Base-by-base conservation (phyloP, 1,140 invertebrate species). In the Drosophila novamexicana region DNA sequence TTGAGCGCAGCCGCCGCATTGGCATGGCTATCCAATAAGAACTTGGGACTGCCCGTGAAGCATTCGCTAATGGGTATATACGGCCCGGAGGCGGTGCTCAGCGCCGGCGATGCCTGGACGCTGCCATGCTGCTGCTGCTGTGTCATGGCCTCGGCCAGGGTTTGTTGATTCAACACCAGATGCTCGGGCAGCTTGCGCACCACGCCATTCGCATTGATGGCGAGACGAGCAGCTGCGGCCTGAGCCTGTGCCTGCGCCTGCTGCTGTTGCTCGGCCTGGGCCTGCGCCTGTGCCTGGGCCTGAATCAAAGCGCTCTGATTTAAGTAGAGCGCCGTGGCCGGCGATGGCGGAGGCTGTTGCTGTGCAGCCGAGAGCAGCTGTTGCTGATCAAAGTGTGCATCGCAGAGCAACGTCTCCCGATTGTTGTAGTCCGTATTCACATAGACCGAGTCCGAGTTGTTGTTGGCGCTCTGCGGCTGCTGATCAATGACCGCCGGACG, bases 51-150 rank as follows among this genome's bases (percentile, higher is more conserved):
- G 47, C 98, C 98, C 59, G 97, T 97, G 72, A 97, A 96, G 92
- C 98, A 98, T 92, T 98, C 97, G 64, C 97, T 98, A 75, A 97
- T 96, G 29, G 96, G 95, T 93, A 97, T 97, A 81, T 97, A 97
- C 0, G 96, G 96, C 5, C 95, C 95, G 4, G 95, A 95, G 34
- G 94, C 94, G 29, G 93, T 94, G 72, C 94, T 94, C 12, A 93
- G 92, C 2, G 94, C 94, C n/a, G 94, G 94, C 10, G 94, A 95
- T 68, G 95, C 94, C 91, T 94, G 89, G 7, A 92, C 90, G 44
- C 81, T 91, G 78, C 59, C 93, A n/a, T 82, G 80, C 49, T 79
- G 83, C 18, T 82, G 80, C 49, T 82, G 83, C 18, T 79, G 69
- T 14, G 80, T 73, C n/a, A 65, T 62, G 4, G 85, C 82, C 58